These are phyloP conservation scores for Anarrhichthys ocellatus DNA, from an alignment of 2,113 vertebrate species.

Conservation along the genomic window DNA sequence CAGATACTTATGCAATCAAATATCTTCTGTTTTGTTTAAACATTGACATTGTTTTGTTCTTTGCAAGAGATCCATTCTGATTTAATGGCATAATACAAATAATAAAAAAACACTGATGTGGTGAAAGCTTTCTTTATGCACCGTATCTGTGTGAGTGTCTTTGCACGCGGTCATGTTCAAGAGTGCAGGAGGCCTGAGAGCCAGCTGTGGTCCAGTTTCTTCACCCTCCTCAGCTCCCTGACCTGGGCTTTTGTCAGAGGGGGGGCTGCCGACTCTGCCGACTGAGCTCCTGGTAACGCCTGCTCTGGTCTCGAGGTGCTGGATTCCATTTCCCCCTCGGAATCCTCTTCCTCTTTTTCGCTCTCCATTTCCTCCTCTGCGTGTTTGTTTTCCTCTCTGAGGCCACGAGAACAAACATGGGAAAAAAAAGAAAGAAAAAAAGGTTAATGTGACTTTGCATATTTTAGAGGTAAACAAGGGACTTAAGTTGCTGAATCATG, in stretches of 20 bases:
- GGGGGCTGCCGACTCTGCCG: background rate
- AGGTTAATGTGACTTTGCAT: conserved; percentile 31
- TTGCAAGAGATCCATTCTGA: conserved; percentile 3
- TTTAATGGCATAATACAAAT: background rate
- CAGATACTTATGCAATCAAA: background rate
- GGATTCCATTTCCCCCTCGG: conserved; percentile 84
- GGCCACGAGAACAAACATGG: background rate
- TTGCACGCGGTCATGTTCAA: conserved; percentile 20
- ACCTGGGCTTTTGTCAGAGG: conserved; percentile 86
- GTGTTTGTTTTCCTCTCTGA: conserved; percentile 62
- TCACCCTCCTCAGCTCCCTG: conserved; percentile 88
- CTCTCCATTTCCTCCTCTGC: conserved; percentile 88
- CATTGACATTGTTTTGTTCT: too few species aligned
- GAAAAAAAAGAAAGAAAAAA: background rate
- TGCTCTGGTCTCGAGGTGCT: conserved; percentile 58
- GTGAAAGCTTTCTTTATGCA: background rate
- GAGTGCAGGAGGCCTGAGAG: conserved; percentile 63
- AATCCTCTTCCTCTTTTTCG: conserved; percentile 86
- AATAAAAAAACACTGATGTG: background rate
- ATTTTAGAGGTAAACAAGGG: conserved; percentile 38
- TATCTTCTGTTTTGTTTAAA: conserved; percentile 9
- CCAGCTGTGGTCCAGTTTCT: conserved; percentile 92
- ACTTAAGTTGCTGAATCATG: conserved; percentile 2
- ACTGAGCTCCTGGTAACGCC: conserved; percentile 30
- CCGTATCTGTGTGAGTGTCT: background rate